phyloP scores from a whole-genome alignment of 1,140 invertebrate species.

The Drosophila littoralis region DNA sequence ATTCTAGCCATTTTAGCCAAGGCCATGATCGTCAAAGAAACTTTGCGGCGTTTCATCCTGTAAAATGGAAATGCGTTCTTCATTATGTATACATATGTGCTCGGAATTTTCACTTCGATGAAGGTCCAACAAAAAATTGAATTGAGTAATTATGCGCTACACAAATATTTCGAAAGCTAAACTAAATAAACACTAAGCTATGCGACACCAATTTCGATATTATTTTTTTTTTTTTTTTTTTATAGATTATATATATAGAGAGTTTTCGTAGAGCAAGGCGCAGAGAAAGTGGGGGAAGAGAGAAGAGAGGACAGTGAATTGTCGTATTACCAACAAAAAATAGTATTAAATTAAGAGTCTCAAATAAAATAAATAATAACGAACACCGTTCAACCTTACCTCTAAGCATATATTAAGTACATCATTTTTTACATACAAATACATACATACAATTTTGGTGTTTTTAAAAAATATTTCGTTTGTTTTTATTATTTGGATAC shows the following conservation, averaged over 20 bases:
- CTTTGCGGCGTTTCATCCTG: slow-evolving; percentile 99
- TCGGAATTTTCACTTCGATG: slow-evolving; percentile 15
- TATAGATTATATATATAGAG: not conserved
- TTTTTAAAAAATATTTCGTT: slow-evolving; percentile 65
- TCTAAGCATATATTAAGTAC: slow-evolving; percentile 48
- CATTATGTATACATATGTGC: slow-evolving; percentile 42
- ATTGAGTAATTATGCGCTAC: not conserved
- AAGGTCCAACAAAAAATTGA: slow-evolving; percentile 29
- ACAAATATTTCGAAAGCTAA: not conserved
- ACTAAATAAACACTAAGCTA: slow-evolving; percentile 3
- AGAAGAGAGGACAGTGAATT: slow-evolving; percentile 33
- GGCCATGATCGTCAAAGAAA: slow-evolving; percentile 99
- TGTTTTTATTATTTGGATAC: slow-evolving; percentile 62
- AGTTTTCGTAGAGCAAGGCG: slow-evolving; percentile 10
- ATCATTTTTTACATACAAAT: slow-evolving; percentile 56
- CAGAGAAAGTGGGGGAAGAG: slow-evolving; percentile 26
- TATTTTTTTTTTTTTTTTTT: no score
- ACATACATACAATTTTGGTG: slow-evolving; percentile 50
- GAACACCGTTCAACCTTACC: slow-evolving; percentile 59
- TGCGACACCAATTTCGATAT: slow-evolving; percentile 20
- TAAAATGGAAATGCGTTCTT: slow-evolving; percentile 86
- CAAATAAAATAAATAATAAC: slow-evolving; percentile 22
- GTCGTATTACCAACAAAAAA: slow-evolving; percentile 45
- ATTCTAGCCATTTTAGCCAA: slow-evolving; percentile 93
- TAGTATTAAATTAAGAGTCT: not conserved